Conservation (phyloP, 1,140 invertebrate species). For the Adoxophyes honmai region DNA sequence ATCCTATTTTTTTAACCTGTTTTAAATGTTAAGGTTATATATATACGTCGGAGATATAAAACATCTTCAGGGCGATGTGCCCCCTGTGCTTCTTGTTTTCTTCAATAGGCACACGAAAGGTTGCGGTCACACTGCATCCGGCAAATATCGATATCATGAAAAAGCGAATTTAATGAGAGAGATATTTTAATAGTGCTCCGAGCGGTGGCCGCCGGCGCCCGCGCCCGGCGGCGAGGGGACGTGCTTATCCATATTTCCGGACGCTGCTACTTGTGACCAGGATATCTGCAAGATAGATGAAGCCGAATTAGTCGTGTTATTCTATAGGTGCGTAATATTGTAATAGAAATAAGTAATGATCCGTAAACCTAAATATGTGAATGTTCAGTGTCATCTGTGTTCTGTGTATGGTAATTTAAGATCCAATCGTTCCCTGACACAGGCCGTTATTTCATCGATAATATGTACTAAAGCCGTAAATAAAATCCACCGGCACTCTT, state of each 20-base stretch:
- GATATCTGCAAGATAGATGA: conserved; percentile 32
- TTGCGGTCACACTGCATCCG: conserved; percentile 27
- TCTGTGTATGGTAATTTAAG: conserved; percentile 23
- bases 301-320: conserved; percentile 55
- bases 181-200: conserved; percentile 37
- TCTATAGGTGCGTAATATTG: conserved; percentile 32
- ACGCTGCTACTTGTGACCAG: conserved; percentile 26
- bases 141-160: conserved; percentile 30
- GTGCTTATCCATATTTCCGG: conserved; percentile 37
- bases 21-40: conserved; percentile 73
- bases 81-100: conserved; percentile 74
- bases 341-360: conserved; percentile 31
- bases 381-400: conserved; percentile 38
- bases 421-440: conserved; percentile 18
- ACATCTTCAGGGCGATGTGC: conserved; percentile 48
- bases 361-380: conserved; percentile 29
- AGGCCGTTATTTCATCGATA: conserved; percentile 19
- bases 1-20: conserved; percentile 76
- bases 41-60: conserved; percentile 54
- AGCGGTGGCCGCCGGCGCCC: conserved; percentile 19
- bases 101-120: conserved; percentile 42
- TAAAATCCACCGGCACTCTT: not conserved
- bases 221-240: conserved; percentile 25
- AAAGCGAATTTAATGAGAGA: conserved; percentile 37
- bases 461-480: conserved; percentile 2